These are phyloP conservation scores for Mizuhopecten yessoensis DNA, from an alignment of 1,140 invertebrate species.

Conservation along the genomic window DNA sequence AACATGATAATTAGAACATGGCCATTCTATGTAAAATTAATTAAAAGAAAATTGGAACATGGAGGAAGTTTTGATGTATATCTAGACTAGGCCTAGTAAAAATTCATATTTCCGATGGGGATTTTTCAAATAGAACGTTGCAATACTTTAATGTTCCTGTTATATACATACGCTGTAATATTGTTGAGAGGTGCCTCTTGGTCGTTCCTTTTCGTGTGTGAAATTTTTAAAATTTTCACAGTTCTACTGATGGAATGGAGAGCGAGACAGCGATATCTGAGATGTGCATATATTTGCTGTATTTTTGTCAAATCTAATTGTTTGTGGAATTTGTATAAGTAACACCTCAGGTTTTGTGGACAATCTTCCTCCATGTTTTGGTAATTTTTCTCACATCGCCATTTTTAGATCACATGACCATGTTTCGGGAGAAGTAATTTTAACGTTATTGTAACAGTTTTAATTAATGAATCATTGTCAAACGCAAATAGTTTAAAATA, in stretches of 20 bases:
- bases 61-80: too few species aligned
- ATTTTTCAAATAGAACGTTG: too few species aligned
- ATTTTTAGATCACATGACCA: constrained; percentile 21
- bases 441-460: too few species aligned
- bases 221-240: neutral
- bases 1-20: too few species aligned
- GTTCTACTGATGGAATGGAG: neutral
- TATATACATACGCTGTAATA: neutral
- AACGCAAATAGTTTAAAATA: too few species aligned
- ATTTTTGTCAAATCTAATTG: constrained; percentile 44
- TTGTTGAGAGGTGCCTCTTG: neutral
- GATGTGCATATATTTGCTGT: constrained; percentile 45
- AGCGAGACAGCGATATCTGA: constrained; percentile 44
- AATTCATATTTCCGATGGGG: too few species aligned
- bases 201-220: neutral
- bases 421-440: neutral
- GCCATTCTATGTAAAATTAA: too few species aligned
- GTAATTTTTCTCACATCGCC: neutral
- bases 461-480: too few species aligned
- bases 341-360: constrained; percentile 48
- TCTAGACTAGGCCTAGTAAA: too few species aligned
- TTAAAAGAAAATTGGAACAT: too few species aligned
- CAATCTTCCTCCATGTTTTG: constrained; percentile 51
- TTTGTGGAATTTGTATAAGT: constrained; percentile 52
- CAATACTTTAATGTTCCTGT: too few species aligned